phyloP scores from a whole-genome alignment of 1,140 invertebrate species.

The Anadara kagoshimensis region DNA sequence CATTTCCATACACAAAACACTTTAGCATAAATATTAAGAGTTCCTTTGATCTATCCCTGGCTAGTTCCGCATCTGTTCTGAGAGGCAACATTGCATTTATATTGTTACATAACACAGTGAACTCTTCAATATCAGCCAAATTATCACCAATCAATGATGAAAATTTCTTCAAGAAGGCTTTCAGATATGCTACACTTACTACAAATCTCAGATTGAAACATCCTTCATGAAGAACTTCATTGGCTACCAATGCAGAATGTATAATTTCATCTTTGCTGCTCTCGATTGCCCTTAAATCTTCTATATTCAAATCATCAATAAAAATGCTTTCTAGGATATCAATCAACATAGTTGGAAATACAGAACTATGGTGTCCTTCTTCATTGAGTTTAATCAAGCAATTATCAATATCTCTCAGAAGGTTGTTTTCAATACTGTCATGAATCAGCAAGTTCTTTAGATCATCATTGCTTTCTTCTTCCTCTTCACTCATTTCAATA shows the following conservation, averaged over 20 bases:
- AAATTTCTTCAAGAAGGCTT: background rate
- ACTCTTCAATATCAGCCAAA: background rate
- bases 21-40: conserved; percentile 28
- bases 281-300: background rate
- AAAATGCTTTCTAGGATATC: too few relatives aligned
- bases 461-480: too few relatives aligned
- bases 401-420: too few relatives aligned
- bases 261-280: background rate
- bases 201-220: conserved; percentile 1
- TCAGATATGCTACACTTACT: conserved; percentile 14
- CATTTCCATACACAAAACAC: background rate
- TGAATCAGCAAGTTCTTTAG: too few relatives aligned
- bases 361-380: too few relatives aligned
- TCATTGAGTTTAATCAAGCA: too few relatives aligned
- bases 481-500: too few relatives aligned
- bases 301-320: background rate
- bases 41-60: background rate
- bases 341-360: too few relatives aligned
- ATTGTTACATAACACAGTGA: conserved; percentile 9
- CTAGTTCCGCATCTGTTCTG: background rate
- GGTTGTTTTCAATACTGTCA: too few relatives aligned
- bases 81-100: conserved; percentile 20
- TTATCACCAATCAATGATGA: background rate
- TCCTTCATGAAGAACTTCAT: background rate
- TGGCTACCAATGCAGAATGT: background rate